A percentile compares a stretch with the other conserved stretches of the same genome.
phyloP scores from a whole-genome alignment of 2,797 vertebrate species.

The Spea hammondii region DNA sequence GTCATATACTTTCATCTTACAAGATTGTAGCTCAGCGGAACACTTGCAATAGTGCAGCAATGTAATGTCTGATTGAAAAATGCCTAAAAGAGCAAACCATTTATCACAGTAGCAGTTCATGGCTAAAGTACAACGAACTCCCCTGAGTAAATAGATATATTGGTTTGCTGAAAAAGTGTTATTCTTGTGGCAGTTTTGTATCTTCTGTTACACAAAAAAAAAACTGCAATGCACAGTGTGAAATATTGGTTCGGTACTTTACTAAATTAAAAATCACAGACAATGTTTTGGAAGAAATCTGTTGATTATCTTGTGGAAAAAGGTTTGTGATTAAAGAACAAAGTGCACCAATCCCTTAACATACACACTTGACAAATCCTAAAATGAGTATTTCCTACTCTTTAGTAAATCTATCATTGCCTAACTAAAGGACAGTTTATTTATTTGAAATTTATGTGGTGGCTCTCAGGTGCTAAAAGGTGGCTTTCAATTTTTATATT shows the following conservation, averaged over 20 bases:
- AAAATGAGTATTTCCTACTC: conserved; percentile 25
- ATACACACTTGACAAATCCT: background rate
- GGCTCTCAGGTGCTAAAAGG: too few relatives aligned
- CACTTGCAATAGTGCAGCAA: conserved; percentile 52
- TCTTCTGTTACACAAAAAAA: conserved; percentile 45
- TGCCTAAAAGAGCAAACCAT: conserved; percentile 54
- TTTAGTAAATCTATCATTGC: too few relatives aligned
- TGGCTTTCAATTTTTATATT: too few relatives aligned
- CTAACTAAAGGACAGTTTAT: too few relatives aligned
- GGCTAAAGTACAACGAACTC: conserved; percentile 53
- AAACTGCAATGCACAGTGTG: conserved; percentile 39
- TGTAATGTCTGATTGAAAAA: conserved; percentile 55
- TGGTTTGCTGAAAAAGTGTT: conserved; percentile 46
- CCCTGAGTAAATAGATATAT: conserved; percentile 53
- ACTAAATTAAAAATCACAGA: conserved; percentile 36
- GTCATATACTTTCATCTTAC: conserved; percentile 54
- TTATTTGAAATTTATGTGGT: too few relatives aligned
- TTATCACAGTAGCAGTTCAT: conserved; percentile 54
- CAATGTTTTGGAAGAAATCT: conserved; percentile 25
- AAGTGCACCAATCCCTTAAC: background rate
- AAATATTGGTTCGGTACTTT: conserved; percentile 27
- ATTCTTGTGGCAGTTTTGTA: conserved; percentile 47
- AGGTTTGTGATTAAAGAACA: conserved; percentile 7
- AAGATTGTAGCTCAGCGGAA: conserved; percentile 54
- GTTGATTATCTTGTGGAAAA: conserved; percentile 24